Conservation (phyloP, 2,888 invertebrate genomes). For the Stenchaetothrips biformis region DNA sequence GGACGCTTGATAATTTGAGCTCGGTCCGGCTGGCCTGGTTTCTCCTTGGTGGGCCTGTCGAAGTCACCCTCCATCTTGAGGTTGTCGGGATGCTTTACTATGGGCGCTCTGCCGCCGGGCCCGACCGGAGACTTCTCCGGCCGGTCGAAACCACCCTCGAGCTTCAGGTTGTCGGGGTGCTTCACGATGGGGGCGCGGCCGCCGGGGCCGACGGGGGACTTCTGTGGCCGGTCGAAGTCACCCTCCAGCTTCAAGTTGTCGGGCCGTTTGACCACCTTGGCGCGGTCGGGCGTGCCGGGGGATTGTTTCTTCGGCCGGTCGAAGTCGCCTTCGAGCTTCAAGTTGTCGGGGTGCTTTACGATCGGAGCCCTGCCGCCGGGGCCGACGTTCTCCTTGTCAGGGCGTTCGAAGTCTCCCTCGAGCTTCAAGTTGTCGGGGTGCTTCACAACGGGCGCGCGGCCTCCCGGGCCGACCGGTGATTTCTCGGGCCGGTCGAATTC, state of each 20-base stretch:
- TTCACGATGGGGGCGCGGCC: constrained; percentile 50
- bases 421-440: constrained; percentile 43
- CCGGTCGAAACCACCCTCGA: constrained; percentile 47
- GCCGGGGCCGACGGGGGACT: constrained; percentile 48
- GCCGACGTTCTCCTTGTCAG: constrained; percentile 43
- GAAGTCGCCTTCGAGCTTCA: constrained; percentile 42
- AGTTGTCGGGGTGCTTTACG: constrained; percentile 44
- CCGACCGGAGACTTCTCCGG: constrained; percentile 35
- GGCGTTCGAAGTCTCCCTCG: constrained; percentile 48
- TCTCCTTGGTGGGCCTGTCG: constrained; percentile 44
- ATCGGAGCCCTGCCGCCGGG: constrained; percentile 45
- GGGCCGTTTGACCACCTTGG: constrained; percentile 38
- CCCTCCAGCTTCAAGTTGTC: constrained; percentile 57
- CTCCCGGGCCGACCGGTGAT: constrained; percentile 41
- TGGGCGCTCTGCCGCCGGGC: constrained; percentile 43
- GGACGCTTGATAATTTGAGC: constrained; percentile 42
- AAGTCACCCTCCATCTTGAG: constrained; percentile 53
- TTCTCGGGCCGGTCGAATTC: constrained; percentile 44
- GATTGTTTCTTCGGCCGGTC: constrained; percentile 41
- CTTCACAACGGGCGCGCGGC: constrained; percentile 38
- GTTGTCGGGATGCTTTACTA: constrained; percentile 53
- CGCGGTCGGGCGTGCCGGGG: constrained; percentile 47
- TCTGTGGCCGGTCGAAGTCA: constrained; percentile 45
- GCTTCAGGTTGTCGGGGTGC: constrained; percentile 53
- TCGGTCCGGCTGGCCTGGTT: constrained; percentile 43